These are phyloP conservation scores for Leuciscus waleckii DNA, from an alignment of 2,797 vertebrate species.

Conservation along the genomic window DNA sequence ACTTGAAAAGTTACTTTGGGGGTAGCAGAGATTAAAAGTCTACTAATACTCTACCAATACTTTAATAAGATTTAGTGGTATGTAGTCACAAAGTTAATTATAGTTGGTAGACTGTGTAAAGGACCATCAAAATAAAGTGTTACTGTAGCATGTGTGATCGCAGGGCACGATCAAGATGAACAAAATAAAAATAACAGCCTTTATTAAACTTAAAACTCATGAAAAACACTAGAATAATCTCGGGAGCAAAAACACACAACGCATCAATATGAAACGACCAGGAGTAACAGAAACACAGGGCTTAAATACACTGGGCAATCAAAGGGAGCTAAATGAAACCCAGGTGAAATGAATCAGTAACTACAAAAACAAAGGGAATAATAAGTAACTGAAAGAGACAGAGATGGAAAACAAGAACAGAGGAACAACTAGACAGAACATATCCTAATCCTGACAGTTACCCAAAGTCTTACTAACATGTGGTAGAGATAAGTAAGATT, in stretches of 20 bases:
- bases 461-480: neutral
- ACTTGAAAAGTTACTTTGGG: too few relatives aligned
- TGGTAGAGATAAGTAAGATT: neutral
- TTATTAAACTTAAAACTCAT: neutral
- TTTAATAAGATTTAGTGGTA: too few relatives aligned
- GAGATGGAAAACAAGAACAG: neutral
- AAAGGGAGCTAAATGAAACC: too few relatives aligned
- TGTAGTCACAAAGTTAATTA: too few relatives aligned
- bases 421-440: neutral
- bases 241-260: neutral
- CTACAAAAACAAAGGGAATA: neutral
- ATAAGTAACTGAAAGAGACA: neutral
- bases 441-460: neutral
- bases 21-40: too few relatives aligned
- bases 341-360: neutral
- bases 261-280: neutral
- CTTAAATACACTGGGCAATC: neutral
- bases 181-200: neutral
- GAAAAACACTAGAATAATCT: neutral
- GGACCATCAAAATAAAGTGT: too few relatives aligned
- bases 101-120: too few relatives aligned
- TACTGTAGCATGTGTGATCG: neutral
- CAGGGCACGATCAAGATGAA: neutral
- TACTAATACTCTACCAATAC: too few relatives aligned
- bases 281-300: too few relatives aligned